Evolutionary conservation across 2,888 invertebrate species (phyloP), one percentile per base, ranked within the genome.

Genomic region (Ectobius pallidus): DNA sequence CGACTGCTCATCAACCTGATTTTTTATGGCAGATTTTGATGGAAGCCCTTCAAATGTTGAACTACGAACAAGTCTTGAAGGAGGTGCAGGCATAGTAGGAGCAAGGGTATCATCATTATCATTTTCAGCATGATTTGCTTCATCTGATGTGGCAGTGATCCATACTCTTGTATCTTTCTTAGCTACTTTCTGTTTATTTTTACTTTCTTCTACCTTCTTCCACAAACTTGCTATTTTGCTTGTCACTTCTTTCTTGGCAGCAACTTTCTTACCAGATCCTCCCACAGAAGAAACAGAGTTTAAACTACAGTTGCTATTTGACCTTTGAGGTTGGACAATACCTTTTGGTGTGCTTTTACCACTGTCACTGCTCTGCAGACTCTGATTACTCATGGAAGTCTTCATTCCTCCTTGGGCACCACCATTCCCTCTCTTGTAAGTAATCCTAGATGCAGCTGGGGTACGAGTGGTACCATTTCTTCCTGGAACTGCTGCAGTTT

Each of bases 191-290:
- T 85, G 86, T 76, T 86, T 86, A 72, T 86, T 89, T 77, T 90
- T 91, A 46, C 84, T 88, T 73, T 91, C 89, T 78, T 92, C 92
- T 0, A 92, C 92, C 80, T 88, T 91, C 79, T 91, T 93, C 93
- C 93, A 94, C 18, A 94, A 82, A 78, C 88, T 91, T 0, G 93
- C 92, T 70, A 94, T 92, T 81, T 92, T 92, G 81, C 93, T 93
- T 14, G 91, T 90, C 0, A 91, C 88, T 76, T 91, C 90, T 70
- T 81, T 82, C 72, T 82, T 90, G 89, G 34, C 69, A 80, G 70
- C 18, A 85, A 81, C 62, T 83, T 81, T 0, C 80, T 81, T 71
- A 61, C 76, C 72, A 3, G 78, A 75, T 32, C 78, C 76, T 71
- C 79, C 80, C 3, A 81, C 80, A 62, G 81, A 80, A 39, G 84